Evolutionary conservation across 2,888 invertebrate genomes (phyloP), one percentile per base, ranked within the genome.

Genomic region (Cheilosia pagana): DNA sequence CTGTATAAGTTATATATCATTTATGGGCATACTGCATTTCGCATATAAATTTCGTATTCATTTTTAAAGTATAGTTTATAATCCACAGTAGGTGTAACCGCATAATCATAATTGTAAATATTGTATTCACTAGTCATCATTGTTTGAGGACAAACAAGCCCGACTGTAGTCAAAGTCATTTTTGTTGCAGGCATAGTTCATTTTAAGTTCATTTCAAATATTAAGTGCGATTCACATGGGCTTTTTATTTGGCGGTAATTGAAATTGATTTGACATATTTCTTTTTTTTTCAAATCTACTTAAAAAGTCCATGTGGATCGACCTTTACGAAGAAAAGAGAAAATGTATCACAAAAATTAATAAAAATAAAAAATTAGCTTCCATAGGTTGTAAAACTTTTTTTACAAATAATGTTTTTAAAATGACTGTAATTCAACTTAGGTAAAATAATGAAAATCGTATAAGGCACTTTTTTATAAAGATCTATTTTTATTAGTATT

Each of bases 101-200:
- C 67, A 67, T 83, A 57, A 50, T 45, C 72, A 68, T 77, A 62
- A 62, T 48, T 74, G 72, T 78, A 81, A 65, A 75, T 83, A 53
- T 48, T 16, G 59, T 79, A 83, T 75, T 83, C 83, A 70, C 83
- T 83, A 83, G 83, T 83, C 83, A 83, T 83, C 79, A 63, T 75
- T 62, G 63, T 68, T 68, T 68, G 81, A 81, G 57, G 75, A 75
- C 81, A 53, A 74, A 28, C 10, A 67, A 67, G 19, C 41, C 57
- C 43, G 60, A 72, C 77, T 60, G 77, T 72, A 60, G 82, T 82
- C 77, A 68, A 82, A 67, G 53, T 62, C 60, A 72, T 60, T 65
- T 70, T 65, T 70, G 63, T 63, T 81, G 55, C 67, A 81, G 50
- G 63, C 16, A 45, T n/a, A 48, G 8, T 50, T 41, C 16, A 16